A percentile compares a stretch with the other conserved stretches of the same genome.
Conservation (phyloP, 2,797 vertebrate genomes). For the Natrix natrix region DNA sequence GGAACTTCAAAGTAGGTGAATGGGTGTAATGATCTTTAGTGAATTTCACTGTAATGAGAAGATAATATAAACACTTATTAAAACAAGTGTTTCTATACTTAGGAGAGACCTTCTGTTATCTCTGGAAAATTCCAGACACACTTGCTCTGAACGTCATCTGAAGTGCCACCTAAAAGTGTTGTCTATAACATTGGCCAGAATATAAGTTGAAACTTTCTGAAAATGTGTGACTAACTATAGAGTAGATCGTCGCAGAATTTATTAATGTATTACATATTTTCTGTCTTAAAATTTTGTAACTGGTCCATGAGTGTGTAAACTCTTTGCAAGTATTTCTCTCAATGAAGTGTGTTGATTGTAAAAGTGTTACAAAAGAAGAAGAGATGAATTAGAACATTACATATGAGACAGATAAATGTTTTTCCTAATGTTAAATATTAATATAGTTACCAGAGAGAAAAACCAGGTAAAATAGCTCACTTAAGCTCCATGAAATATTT, state of each 20-base stretch:
- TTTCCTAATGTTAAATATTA: background rate
- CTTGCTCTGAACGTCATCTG: constrained; percentile 56
- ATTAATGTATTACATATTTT: background rate
- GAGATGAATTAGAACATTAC: background rate
- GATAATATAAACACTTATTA: constrained; percentile 67
- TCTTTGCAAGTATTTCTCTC: rapidly evolving
- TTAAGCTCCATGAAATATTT: background rate
- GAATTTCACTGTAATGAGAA: constrained; percentile 52
- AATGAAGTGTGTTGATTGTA: rapidly evolving
- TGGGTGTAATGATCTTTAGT: background rate
- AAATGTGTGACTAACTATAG: constrained; percentile 47
- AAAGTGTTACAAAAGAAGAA: background rate
- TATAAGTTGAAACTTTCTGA: constrained; percentile 57
- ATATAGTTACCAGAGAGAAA: background rate
- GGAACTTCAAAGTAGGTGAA: background rate
- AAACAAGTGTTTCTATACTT: constrained; percentile 72
- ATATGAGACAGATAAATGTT: background rate
- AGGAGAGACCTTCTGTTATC: constrained; percentile 65
- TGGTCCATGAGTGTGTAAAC: constrained; percentile 22
- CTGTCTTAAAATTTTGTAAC: background rate
- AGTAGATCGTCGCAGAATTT: background rate
- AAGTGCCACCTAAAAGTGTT: constrained; percentile 65
- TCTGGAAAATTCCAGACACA: constrained; percentile 67
- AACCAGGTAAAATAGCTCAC: background rate
- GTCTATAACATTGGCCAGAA: constrained; percentile 60